Percentiles rank a stretch among this genome's conserved stretches.
Evolutionary conservation across 2,888 invertebrate species (phyloP).

Genomic region (Mactromeris polynyma): DNA sequence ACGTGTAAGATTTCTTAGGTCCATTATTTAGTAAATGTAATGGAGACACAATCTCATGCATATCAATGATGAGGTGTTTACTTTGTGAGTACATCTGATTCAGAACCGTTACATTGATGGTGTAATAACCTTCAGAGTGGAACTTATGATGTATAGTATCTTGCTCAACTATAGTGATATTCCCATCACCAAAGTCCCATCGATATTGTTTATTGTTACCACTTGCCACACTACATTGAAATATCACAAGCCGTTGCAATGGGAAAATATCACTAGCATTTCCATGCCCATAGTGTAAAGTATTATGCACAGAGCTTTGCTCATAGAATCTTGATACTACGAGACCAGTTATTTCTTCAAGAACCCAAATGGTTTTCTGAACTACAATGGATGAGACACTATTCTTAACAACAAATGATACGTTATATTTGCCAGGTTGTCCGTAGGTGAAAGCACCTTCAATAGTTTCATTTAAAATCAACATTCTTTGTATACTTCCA

Average conservation of each 20-base stretch:
- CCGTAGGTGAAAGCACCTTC: constrained; percentile 57
- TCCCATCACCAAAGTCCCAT: constrained; percentile 72
- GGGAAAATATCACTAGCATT: constrained; percentile 65
- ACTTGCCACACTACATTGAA: constrained; percentile 57
- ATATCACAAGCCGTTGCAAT: constrained; percentile 69
- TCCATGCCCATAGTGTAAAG: constrained; percentile 74
- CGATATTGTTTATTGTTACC: constrained; percentile 72
- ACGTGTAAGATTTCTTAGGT: constrained; percentile 71
- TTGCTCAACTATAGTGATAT: constrained; percentile 34
- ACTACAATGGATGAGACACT: constrained; percentile 53
- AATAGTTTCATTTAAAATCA: constrained; percentile 51
- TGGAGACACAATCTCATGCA: constrained; percentile 72
- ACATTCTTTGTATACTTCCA: constrained; percentile 42
- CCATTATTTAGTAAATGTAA: constrained; percentile 73
- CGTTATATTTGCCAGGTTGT: constrained; percentile 64
- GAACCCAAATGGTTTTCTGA: constrained; percentile 57
- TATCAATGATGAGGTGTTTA: constrained; percentile 34
- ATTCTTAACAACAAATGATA: constrained; percentile 68
- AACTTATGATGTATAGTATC: constrained; percentile 52
- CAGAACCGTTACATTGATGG: constrained; percentile 69
- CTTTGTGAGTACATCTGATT: constrained; percentile 69
- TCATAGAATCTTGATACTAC: constrained; percentile 63
- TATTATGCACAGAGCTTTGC: constrained; percentile 62
- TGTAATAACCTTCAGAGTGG: constrained; percentile 52
- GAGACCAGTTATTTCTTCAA: constrained; percentile 73